Conservation (phyloP, 2,113 vertebrate genomes). For the zebrafish (Danio rerio) region GRCz12tu NC_133194.1:43705501-43706000, state of each 20-base stretch:
- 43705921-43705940: conserved; percentile 40
- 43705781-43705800: conserved; percentile 76
- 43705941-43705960: conserved; percentile 45
- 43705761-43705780: conserved; percentile 32
- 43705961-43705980: conserved; percentile 48
- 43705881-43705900: neutral
- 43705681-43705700: conserved; percentile 54
- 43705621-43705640: conserved; percentile 61
- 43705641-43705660: conserved; percentile 42
- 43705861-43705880: neutral
- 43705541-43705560: conserved; percentile 57
- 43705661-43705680: conserved; percentile 57
- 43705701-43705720: conserved; percentile 26
- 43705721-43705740: conserved; percentile 55
- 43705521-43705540: conserved; percentile 79
- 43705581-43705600: conserved; percentile 31
- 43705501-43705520: conserved; percentile 71
- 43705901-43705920: conserved; percentile 8
- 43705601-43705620: conserved; percentile 62
- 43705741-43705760: conserved; percentile 47
- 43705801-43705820: conserved; percentile 69
- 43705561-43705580: conserved; percentile 3
- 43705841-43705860: conserved; percentile 62
- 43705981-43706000: conserved; percentile 44
- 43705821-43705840: conserved; percentile 53